Base-by-base conservation (phyloP, 2,888 invertebrate species). In the Villa cingulata region DNA sequence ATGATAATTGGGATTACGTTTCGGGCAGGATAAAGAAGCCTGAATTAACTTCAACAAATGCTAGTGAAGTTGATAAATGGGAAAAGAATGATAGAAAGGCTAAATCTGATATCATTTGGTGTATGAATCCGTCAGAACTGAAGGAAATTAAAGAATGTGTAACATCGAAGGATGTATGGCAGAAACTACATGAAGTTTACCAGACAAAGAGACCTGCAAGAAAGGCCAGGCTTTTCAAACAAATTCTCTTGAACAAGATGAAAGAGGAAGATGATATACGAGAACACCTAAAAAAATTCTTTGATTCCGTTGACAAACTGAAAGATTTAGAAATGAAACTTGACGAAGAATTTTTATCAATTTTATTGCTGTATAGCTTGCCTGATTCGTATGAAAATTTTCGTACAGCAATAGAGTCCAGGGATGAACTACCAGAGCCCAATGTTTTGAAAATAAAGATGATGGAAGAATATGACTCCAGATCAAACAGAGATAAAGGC, bases 151-250 rank as follows among this genome's bases (percentile, higher is more conserved):
- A 59, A 34, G 51, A 53, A 17, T 66, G 61, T 48, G 15, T 10
- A 6, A 54, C 49, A 23, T 56, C 65, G 2, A 56, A 55, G 7
- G 58, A 60, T 15, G 53, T 66, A 18, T 70, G 67, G 69, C 16
- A 52, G 4, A 66, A 58, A 48, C 53, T 70, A 18, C 49, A 63
- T 42, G 29, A 41, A 3, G 62, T 62, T 17, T 64, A 62, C 43
- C 58, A 63, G 51, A 66, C 64, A n/a, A 57, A 56, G 39, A 65
- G 65, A 5, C 65, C 65, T 1, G 64, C 65, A 1, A 51, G 62
- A 36, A 68, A 68, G 48, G 67, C 66, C 0, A 65, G 61, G 4
- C 49, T 69, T 5, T 48, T 70, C 15, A 69, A 70, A 43, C 55
- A 59, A 36, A 51, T 68, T 4, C 58, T 59, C 4, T 46, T 64